phyloP scores from a whole-genome alignment of 2,797 vertebrate genomes.

The Carcharodon carcharias region DNA sequence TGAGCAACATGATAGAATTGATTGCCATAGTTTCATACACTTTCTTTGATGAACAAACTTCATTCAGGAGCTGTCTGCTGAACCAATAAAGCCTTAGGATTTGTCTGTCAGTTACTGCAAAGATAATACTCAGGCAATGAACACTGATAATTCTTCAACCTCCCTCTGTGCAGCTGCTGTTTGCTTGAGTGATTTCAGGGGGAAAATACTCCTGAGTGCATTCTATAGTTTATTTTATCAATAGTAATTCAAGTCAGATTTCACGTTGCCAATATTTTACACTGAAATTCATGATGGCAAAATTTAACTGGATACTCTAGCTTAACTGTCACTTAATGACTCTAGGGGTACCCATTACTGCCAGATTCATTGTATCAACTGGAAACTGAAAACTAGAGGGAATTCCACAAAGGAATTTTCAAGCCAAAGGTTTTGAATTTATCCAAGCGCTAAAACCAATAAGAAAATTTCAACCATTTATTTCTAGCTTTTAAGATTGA shows the following conservation, averaged over 20 bases:
- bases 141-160: not conserved
- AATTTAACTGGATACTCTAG: not conserved
- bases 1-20: not conserved
- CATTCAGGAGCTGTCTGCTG: not conserved
- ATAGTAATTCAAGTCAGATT: constrained; percentile 8
- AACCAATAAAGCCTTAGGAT: not conserved
- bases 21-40: not conserved
- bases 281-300: not conserved
- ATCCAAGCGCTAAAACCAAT: not conserved
- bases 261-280: not conserved
- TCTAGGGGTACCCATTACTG: not conserved
- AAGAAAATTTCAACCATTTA: not conserved
- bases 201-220: not conserved
- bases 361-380: not conserved
- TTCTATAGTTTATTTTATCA: not conserved
- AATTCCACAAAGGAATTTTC: not conserved
- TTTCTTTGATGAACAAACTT: constrained; percentile 5
- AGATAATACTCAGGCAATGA: not conserved
- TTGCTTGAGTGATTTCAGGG: not conserved
- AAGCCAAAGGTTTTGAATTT: not conserved
- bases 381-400: not conserved
- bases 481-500: not conserved
- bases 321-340: constrained; percentile 6
- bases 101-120: not conserved
- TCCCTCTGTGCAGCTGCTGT: not conserved